phyloP scores from a whole-genome alignment of 2,888 invertebrate species.

The Oscheius myriophilus region DNA sequence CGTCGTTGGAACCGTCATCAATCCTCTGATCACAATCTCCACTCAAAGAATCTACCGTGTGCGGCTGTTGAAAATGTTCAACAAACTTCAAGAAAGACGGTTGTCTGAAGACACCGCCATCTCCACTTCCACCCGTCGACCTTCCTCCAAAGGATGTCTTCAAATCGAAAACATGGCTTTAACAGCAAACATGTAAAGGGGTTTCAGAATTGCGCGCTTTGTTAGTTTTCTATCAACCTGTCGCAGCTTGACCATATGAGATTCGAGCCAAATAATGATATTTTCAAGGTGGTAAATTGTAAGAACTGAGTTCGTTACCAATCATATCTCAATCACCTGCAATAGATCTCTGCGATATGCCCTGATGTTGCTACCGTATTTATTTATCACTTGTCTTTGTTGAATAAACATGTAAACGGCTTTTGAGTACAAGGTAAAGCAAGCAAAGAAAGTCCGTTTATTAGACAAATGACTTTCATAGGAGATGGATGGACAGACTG shows the following conservation, averaged over 20 bases:
- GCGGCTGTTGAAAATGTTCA: constrained; percentile 26
- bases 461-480: background rate
- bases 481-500: too few relatives aligned
- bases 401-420: too few relatives aligned
- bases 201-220: background rate
- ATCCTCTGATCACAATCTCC: constrained; percentile 66
- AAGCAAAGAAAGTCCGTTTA: background rate
- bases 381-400: too few relatives aligned
- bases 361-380: too few relatives aligned
- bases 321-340: constrained; percentile 25
- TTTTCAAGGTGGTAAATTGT: too few relatives aligned
- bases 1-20: constrained; percentile 67
- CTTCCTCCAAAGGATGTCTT: constrained; percentile 20
- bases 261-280: too few relatives aligned
- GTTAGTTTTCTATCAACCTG: too few relatives aligned
- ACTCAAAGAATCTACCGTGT: constrained; percentile 61
- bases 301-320: too few relatives aligned
- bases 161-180: constrained; percentile 28
- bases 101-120: constrained; percentile 21
- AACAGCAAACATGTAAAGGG: constrained; percentile 16
- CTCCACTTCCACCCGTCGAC: constrained; percentile 21
- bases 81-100: constrained; percentile 17
- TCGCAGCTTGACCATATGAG: too few relatives aligned
- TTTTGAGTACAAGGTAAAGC: background rate
- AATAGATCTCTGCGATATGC: constrained; percentile 17